Evolutionary conservation across 2,797 vertebrate genomes (phyloP).

Genomic region (Syndactyla subalaris): DNA sequence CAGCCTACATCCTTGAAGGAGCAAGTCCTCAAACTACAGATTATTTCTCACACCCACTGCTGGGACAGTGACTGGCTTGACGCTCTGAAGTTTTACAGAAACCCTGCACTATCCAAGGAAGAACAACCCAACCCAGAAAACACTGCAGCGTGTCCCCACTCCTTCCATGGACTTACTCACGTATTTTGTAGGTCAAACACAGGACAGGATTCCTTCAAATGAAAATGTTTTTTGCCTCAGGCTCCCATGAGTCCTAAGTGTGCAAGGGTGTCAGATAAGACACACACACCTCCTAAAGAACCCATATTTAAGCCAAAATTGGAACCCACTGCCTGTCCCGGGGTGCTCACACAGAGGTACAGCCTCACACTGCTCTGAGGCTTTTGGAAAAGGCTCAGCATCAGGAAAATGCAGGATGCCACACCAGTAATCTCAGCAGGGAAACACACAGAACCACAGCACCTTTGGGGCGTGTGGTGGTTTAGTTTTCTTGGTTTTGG

Average conservation of each 20-base stretch:
- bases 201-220: background rate
- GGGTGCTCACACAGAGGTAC: background rate
- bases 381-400: no score
- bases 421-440: background rate
- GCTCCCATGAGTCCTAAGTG: fast-evolving
- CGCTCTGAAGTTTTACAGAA: fast-evolving
- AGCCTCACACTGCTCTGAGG: no score
- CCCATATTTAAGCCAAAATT: background rate
- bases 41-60: background rate
- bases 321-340: no score
- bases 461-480: background rate
- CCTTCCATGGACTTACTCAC: fast-evolving
- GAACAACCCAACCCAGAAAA: background rate
- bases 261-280: no score
- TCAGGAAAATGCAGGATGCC: background rate
- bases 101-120: fast-evolving
- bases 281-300: fast-evolving
- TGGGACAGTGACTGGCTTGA: no score
- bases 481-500: no score
- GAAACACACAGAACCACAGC: background rate
- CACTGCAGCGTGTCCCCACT: fast-evolving
- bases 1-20: no score
- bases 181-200: fast-evolving
- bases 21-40: fast-evolving
- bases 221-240: background rate